Evolutionary conservation across 2,797 vertebrate species (phyloP).

Genomic region (Melanotaenia trifasciata): DNA sequence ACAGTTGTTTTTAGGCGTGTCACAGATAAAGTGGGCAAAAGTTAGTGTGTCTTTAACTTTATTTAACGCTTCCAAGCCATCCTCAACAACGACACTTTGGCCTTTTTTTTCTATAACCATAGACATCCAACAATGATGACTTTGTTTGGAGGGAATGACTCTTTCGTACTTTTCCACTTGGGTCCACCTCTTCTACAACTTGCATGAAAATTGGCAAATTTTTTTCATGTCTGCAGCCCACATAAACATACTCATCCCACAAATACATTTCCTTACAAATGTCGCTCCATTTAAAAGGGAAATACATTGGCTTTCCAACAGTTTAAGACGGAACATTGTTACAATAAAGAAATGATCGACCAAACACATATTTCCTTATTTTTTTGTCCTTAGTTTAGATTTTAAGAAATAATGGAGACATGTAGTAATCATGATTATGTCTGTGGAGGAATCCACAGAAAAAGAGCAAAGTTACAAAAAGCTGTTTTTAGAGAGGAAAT

Average conservation of each 20-base stretch:
- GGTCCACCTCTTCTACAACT: no score
- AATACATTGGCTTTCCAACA: neutral
- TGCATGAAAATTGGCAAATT: no score
- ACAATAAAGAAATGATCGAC: neutral
- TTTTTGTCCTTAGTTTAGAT: neutral
- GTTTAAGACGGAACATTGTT: neutral
- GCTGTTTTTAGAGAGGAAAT: neutral
- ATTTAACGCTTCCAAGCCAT: no score
- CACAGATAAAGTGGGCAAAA: no score
- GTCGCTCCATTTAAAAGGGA: no score
- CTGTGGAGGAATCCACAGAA: neutral
- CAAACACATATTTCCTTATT: neutral
- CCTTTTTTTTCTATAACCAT: no score
- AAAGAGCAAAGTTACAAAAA: neutral
- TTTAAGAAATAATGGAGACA: neutral
- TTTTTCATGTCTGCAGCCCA: neutral
- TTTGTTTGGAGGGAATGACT: no score
- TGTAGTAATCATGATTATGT: neutral
- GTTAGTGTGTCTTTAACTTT: no score
- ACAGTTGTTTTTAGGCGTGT: no score
- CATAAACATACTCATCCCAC: neutral
- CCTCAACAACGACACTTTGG: no score
- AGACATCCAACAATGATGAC: no score
- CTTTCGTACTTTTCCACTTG: no score
- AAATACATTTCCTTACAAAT: neutral